phyloP scores from a whole-genome alignment of 2,113 vertebrate species.

The Protobothrops flavoviridis region DNA sequence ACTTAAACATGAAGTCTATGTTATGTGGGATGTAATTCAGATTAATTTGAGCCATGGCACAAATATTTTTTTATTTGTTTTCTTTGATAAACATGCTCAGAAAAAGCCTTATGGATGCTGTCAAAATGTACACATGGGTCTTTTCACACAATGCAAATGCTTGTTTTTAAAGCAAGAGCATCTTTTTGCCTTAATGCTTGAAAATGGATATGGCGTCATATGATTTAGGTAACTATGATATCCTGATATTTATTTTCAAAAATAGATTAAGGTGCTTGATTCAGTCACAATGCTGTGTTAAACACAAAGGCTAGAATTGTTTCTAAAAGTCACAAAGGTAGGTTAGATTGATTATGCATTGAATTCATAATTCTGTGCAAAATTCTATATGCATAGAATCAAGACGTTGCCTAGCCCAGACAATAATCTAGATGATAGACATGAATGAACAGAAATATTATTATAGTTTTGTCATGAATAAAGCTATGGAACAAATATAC shows the following conservation, averaged over 20 bases:
- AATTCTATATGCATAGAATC: neutral
- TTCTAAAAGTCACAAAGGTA: neutral
- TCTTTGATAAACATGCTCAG: neutral
- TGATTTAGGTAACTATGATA: neutral
- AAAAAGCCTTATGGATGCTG: neutral
- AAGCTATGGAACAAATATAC: conserved; percentile 4
- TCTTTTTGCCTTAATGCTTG: neutral
- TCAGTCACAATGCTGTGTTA: neutral
- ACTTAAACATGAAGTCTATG: neutral
- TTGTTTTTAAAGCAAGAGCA: neutral
- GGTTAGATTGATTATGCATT: neutral
- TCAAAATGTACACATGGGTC: neutral
- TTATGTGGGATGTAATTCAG: neutral
- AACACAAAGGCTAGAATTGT: neutral
- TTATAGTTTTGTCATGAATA: conserved; percentile 16
- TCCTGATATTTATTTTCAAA: neutral
- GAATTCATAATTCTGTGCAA: neutral
- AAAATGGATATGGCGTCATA: neutral
- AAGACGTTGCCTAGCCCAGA: neutral
- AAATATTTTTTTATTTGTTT: neutral
- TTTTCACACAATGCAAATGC: neutral
- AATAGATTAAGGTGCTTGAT: neutral
- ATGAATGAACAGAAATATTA: conserved; percentile 25
- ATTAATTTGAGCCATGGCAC: neutral
- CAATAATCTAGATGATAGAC: neutral